phyloP scores from a whole-genome alignment of 2,888 invertebrate genomes.

The Galerucella calmariensis region DNA sequence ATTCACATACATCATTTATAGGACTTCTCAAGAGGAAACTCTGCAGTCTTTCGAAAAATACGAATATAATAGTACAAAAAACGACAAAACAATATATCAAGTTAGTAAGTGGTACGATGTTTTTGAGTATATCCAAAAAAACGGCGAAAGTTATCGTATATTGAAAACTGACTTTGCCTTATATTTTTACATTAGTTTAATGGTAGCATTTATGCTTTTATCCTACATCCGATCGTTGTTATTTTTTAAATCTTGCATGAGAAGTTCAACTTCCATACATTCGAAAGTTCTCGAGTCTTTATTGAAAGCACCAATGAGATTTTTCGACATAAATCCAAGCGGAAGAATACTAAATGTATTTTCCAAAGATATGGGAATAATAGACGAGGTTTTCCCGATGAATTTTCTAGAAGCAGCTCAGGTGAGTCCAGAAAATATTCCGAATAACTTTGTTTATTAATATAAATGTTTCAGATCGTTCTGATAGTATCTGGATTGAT shows the following conservation, averaged over 20 bases:
- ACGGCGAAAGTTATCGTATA: background rate
- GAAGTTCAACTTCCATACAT: conserved; percentile 79
- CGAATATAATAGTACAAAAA: background rate
- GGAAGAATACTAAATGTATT: conserved; percentile 83
- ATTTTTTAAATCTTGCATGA: conserved; percentile 80
- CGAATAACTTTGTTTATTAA: background rate
- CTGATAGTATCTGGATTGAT: conserved; percentile 77
- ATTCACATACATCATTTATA: conserved; percentile 8
- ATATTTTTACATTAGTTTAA: conserved; percentile 69
- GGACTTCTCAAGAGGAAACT: conserved; percentile 28
- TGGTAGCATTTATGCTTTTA: conserved; percentile 69
- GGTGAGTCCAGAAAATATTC: conserved; percentile 59
- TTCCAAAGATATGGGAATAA: conserved; percentile 84
- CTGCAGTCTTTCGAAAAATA: conserved; percentile 7
- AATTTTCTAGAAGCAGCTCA: conserved; percentile 71
- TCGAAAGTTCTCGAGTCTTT: conserved; percentile 81
- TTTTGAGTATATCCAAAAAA: conserved; percentile 19
- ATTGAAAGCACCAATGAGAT: conserved; percentile 68
- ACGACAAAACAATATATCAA: background rate
- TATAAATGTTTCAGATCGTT: conserved; percentile 67
- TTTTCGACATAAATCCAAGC: no score
- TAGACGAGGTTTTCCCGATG: conserved; percentile 79
- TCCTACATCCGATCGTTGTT: conserved; percentile 73
- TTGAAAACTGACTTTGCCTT: conserved; percentile 49
- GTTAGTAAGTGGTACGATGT: background rate